These are phyloP conservation scores for Pimephales promelas DNA, from an alignment of 2,113 vertebrate species.

Conservation along the genomic window DNA sequence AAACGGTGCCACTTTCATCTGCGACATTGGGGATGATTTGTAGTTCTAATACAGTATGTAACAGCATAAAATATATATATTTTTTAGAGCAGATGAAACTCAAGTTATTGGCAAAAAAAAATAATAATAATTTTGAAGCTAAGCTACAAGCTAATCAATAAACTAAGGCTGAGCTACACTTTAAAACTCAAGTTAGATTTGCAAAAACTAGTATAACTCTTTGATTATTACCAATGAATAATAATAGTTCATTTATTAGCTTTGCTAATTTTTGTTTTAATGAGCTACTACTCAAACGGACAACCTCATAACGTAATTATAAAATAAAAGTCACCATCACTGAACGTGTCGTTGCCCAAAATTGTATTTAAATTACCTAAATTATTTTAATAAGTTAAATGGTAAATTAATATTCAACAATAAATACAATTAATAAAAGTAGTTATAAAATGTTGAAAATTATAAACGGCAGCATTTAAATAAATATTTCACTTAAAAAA, in stretches of 20 bases:
- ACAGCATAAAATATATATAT: too few relatives aligned
- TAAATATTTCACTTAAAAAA: background rate
- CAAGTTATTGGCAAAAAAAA: background rate
- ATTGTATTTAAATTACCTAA: background rate
- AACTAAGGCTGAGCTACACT: too few relatives aligned
- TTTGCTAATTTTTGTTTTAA: background rate
- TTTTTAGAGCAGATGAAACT: too few relatives aligned
- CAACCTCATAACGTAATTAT: background rate
- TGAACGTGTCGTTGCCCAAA: background rate
- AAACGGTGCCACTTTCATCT: conserved; percentile 3
- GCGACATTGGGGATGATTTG: background rate
- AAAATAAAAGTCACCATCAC: background rate
- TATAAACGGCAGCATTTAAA: background rate
- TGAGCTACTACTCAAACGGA: background rate
- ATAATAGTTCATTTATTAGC: background rate
- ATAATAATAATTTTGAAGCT: too few relatives aligned
- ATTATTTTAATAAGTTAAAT: background rate
- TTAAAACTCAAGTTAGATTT: too few relatives aligned
- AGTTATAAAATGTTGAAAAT: background rate
- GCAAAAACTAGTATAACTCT: background rate
- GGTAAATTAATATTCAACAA: too few relatives aligned
- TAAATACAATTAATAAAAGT: background rate
- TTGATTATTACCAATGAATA: background rate
- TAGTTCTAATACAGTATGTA: background rate
- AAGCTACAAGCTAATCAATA: too few relatives aligned